Percentiles rank a stretch among this genome's conserved stretches.
These are phyloP conservation scores for Micromys minutus DNA, from an alignment of 2,113 vertebrate species.

Conservation along the genomic window DNA sequence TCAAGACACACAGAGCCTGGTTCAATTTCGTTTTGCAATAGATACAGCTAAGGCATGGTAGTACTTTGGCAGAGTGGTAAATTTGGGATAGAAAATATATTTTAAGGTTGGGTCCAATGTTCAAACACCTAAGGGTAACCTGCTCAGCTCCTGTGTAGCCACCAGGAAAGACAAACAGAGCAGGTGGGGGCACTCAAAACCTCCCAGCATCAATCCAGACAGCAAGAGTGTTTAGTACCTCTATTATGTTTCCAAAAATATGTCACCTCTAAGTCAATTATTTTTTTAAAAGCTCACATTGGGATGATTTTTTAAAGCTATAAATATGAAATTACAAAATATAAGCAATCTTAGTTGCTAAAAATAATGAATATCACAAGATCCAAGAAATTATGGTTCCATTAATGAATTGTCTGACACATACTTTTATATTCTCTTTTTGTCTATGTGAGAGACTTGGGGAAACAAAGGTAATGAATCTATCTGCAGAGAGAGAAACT, in stretches of 20 bases:
- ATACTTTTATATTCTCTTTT: neutral
- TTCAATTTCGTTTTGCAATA: neutral
- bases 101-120: neutral
- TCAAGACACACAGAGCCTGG: neutral
- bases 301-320: neutral
- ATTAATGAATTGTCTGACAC: neutral
- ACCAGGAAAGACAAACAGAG: neutral
- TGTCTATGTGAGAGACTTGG: neutral
- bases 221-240: neutral
- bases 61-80: neutral
- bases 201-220: neutral
- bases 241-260: neutral
- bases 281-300: neutral
- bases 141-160: neutral
- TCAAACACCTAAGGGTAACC: neutral
- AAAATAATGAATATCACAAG: conserved; percentile 29
- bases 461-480: neutral
- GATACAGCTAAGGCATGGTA: neutral
- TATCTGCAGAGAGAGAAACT: neutral
- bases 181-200: neutral
- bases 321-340: neutral
- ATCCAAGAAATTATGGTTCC: neutral
- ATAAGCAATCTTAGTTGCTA: conserved; percentile 3
- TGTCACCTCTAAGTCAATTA: neutral
- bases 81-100: neutral